Evolutionary conservation across 2,888 invertebrate genomes (phyloP), one percentile per base, ranked within the genome.

Genomic region (Blera fallax): DNA sequence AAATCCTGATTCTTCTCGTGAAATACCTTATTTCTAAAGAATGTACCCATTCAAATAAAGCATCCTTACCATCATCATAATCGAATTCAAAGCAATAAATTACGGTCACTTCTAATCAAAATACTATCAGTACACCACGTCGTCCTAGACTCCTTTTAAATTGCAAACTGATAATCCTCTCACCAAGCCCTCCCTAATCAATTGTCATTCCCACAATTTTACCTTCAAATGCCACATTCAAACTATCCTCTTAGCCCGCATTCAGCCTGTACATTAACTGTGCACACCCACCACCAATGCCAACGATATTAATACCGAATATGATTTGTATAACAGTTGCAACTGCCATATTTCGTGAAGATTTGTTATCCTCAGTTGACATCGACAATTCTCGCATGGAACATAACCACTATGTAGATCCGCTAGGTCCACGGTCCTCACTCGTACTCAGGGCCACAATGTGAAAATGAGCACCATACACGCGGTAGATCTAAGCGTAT

Each of bases 251-350:
- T 8, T 5, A 34, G 10, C 1, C 8, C 14, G n/a, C n/a, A n/a
- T 14, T 58, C 24, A 40, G n/a, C 18, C 11, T 24, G n/a, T 21
- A n/a, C 14, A 5, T 11, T 14, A 29, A 24, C 16, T 16, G 45
- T 18, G 45, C 3, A 34, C 43, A 54, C 8, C 18, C 29, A 18
- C 32, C 3, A 16, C 37, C 27, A 32, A 60, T 43, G 34, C n/a
- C 21, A 73, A 32, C 24, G 40, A 24, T 60, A 80, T 82, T 60
- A 78, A 72, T 43, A 72, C 34, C 50, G 27, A 54, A 78, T 45
- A 78, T 78, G 82, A 83, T 83, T 78, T 58, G 65, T 78, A 60
- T 60, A 78, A 52, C 78, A 65, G 37, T 72, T 78, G 27, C 58
- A 62, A 72, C 50, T 65, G 72, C 64, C 58, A 65, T 77, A 69